Base-by-base conservation (phyloP, 2,113 vertebrate genomes). In the Prunella fulvescens region DNA sequence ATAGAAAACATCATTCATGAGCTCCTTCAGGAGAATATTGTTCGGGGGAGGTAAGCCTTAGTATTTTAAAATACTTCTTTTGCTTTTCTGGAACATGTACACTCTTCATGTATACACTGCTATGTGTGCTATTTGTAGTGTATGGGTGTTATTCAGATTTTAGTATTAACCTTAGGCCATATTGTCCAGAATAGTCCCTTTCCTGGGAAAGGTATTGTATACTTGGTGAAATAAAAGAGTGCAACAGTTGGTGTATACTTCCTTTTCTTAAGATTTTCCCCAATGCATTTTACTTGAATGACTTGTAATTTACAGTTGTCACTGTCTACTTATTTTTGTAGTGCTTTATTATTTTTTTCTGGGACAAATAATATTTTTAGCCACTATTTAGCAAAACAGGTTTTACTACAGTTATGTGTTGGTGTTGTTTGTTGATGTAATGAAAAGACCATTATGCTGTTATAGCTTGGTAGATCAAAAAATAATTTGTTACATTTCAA, bases 1-100 rank as follows among this genome's bases (percentile, higher is more conserved):
- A 99, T 99, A 64, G 98, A 97, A 86, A 98, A 98, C 94, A 99
- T 99, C 92, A 99, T 99, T 96, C 98, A 99, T 95, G 99, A 99
- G 95, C 98, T 99, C 40, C 98, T 99, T 95, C 99, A 99, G 95
- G 99, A 99, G 98, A 99, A 99, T 92, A 98, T 99, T 84, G 98
- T 99, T 94, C 98, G 99, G 87, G 99, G 99, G 88, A 99, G 99
- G 99, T 99, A 97, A 98, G 94, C 23, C 39, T 81, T 51, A 57
- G 8, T 79, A 47, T 80, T 81, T 95, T 25, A 81, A 79, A 88
- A 45, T 11, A 37, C 12, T 60, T 48, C 0, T 86, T 86, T 53
- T 62, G 9, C 14, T 83, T 88, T 92, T 82, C 16, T 61, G 19
- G 15, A 53, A 15, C 80, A 4, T 5, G 1, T 51, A 5, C 37